Percentiles rank a stretch among this genome's conserved stretches.
phyloP scores from a whole-genome alignment of 2,797 vertebrate genomes.

The Phrynocephalus guinanensis region DNA sequence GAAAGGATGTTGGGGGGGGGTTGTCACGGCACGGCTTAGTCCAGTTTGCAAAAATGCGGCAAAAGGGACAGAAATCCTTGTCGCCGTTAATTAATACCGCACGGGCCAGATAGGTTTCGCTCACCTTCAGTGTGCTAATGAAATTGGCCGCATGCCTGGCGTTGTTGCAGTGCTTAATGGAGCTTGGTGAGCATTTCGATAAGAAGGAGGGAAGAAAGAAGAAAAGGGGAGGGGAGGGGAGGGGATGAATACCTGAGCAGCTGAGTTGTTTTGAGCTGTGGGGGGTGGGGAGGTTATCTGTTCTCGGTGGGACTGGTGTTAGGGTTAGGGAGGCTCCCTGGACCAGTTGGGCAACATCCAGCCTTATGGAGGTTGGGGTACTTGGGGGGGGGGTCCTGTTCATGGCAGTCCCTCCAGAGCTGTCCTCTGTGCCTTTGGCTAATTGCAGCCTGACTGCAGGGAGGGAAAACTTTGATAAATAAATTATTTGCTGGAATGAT shows the following conservation, averaged over 20 bases:
- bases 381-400: not conserved
- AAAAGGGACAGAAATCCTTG: not conserved
- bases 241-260: not conserved
- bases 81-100: not conserved
- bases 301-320: no score
- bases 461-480: slow-evolving; percentile 14
- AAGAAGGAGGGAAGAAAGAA: not conserved
- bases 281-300: not conserved
- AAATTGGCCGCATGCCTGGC: not conserved
- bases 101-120: not conserved
- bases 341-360: not conserved
- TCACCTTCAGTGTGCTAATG: slow-evolving; percentile 8
- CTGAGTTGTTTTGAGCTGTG: not conserved
- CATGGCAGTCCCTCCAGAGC: not conserved
- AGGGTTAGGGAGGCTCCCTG: not conserved
- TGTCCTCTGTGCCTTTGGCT: not conserved
- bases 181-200: not conserved
- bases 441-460: not conserved
- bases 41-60: not conserved
- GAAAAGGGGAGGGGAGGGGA: no score
- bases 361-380: no score
- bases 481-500: not conserved
- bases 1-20: no score
- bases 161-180: not conserved
- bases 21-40: not conserved